These are phyloP conservation scores for Therioaphis trifolii DNA, from an alignment of 2,888 invertebrate species.

Conservation along the genomic window DNA sequence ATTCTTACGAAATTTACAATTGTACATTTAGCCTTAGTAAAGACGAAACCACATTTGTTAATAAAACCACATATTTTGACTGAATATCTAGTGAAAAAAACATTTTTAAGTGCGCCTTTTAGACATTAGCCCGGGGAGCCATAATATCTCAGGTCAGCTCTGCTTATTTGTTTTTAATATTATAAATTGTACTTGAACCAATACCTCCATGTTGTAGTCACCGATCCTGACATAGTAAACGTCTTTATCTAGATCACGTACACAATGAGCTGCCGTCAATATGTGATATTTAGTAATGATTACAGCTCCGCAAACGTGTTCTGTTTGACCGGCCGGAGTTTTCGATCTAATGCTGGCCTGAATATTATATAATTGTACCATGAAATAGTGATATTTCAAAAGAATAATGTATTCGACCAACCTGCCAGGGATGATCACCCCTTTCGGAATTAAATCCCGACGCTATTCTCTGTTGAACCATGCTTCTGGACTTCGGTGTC, in stretches of 20 bases:
- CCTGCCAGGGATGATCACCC: conserved; percentile 83
- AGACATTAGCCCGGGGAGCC: too few relatives aligned
- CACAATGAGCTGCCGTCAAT: conserved; percentile 80
- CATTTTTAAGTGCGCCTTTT: too few relatives aligned
- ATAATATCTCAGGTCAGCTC: too few relatives aligned
- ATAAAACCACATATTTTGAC: too few relatives aligned
- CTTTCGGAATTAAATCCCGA: conserved; percentile 74
- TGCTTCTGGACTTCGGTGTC: neutral
- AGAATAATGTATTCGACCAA: conserved; percentile 67
- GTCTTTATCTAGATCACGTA: conserved; percentile 76
- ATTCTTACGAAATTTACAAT: too few relatives aligned
- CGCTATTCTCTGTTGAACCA: conserved; percentile 71
- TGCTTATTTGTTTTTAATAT: too few relatives aligned
- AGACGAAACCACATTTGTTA: too few relatives aligned
- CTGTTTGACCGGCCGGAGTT: conserved; percentile 72
- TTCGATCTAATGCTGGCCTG: conserved; percentile 76
- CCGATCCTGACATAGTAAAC: conserved; percentile 79
- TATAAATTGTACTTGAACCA: too few relatives aligned
- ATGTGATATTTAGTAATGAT: conserved; percentile 76
- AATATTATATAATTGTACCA: conserved; percentile 62
- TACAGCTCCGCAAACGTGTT: conserved; percentile 82
- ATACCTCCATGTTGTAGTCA: conserved; percentile 79
- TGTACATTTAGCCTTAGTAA: too few relatives aligned
- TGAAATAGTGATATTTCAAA: neutral
- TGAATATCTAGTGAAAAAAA: too few relatives aligned